Base-by-base conservation (phyloP, 1,140 invertebrate species). In the Ceratina calcarata region DNA sequence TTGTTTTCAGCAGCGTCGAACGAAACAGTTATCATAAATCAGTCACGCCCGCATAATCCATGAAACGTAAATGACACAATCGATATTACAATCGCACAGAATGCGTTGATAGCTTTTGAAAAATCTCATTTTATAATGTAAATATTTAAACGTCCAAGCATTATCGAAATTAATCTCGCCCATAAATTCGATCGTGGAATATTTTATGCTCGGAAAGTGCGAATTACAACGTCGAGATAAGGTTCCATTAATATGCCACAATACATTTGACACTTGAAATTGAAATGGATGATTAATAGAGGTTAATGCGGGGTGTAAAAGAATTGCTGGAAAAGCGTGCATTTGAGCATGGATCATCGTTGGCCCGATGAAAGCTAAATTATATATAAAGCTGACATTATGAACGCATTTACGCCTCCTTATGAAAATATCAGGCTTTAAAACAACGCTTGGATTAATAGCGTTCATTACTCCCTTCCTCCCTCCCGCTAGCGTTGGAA, bases 361-460 rank as follows among this genome's bases (percentile, higher is more conserved):
- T 49, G 2, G 10, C 49, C 27, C 18, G 64, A 60, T 45, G n/a
- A 20, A 60, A 68, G 18, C 16, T 60, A 27, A 69, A 76, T 69
- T 51, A 68, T 45, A 6, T 45, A 45, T 13, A 68, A 60, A 58
- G 18, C 22, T 20, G 55, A n/a, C 20, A 10, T 24, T n/a, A 45
- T 32, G 16, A 60, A 68, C 20, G 13, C 22, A 51, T 58, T 76
- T 49, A 15, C 24, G 18, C 13, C 12, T 2, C 18, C 22, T 51
- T 51, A 32, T 61, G 74, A 15, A 60, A 76, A 60, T 76, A 20
- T 76, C 55, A 22, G 27, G 37, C 53, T 68, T 60, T 61, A 51
- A 68, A 61, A 60, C 64, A 61, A 68, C 37, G 22, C 37, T 32
- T 67, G 58, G 55, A 68, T 76, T 61, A 69, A 76, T 65, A 68